Conservation (phyloP, 2,113 vertebrate species). For the Lonchura striata region DNA sequence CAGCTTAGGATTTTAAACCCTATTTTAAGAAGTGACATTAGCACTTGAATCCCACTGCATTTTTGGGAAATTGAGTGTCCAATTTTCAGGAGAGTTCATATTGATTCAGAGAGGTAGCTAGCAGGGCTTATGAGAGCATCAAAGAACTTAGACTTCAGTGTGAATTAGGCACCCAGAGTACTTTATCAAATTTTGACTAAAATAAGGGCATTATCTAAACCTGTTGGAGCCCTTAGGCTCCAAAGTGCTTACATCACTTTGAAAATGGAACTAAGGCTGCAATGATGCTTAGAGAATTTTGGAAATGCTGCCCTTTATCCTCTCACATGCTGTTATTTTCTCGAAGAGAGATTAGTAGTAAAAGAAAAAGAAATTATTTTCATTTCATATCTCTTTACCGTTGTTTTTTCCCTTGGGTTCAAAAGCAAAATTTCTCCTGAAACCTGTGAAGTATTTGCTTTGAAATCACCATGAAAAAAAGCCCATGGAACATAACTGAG, state of each 20-base stretch:
- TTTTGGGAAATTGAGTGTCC: neutral
- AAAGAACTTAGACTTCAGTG: neutral
- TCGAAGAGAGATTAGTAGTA: neutral
- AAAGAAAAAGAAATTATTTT: neutral
- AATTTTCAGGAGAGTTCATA: neutral
- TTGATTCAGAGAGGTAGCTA: neutral
- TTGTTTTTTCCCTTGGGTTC: neutral
- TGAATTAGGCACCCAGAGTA: constrained; percentile 13
- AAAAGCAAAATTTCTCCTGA: neutral
- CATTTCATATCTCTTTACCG: neutral
- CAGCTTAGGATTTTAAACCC: neutral
- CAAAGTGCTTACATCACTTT: constrained; percentile 5
- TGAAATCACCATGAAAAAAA: neutral
- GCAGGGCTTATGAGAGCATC: neutral
- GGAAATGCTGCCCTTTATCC: constrained; percentile 27
- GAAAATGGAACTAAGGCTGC: constrained; percentile 30
- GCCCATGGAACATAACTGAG: fast-evolving
- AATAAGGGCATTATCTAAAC: constrained; percentile 26
- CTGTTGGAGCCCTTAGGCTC: neutral
- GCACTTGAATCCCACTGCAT: neutral
- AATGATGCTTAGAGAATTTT: constrained; percentile 8
- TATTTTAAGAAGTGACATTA: constrained; percentile 13
- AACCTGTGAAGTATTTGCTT: neutral
- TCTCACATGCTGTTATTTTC: neutral
- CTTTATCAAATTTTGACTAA: constrained; percentile 6